Conservation (phyloP, 2,888 invertebrate genomes). For the Thysanoteuthis rhombus region DNA sequence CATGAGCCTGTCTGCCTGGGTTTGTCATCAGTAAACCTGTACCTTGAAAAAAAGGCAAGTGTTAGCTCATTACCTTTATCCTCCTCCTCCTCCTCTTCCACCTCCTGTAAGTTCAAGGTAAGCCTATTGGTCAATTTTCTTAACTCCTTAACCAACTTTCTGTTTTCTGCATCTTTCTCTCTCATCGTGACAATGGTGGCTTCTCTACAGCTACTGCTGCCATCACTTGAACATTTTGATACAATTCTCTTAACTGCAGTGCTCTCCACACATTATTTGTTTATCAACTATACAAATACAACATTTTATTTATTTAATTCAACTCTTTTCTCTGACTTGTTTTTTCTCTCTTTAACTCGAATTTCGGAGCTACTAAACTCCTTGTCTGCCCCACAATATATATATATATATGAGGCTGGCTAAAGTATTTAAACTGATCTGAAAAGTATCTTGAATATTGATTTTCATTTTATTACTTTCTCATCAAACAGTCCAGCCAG, state of each 20-base stretch:
- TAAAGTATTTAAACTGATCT: too few species aligned
- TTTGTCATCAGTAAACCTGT: background rate
- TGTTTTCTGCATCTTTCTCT: background rate
- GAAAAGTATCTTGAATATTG: too few species aligned
- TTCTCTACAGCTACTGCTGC: background rate
- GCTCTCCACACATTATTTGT: background rate
- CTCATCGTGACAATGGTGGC: too few species aligned
- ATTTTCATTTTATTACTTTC: too few species aligned
- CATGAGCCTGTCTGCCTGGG: background rate
- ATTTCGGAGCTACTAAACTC: background rate
- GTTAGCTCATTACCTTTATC: background rate
- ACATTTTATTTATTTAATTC: background rate
- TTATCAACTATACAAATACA: too few species aligned
- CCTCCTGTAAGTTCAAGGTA: background rate
- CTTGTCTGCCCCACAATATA: too few species aligned
- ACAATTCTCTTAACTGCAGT: background rate
- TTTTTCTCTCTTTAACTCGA: background rate
- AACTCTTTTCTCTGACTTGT: background rate
- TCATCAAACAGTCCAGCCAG: too few species aligned
- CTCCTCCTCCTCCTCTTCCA: background rate
- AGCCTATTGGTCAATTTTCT: background rate
- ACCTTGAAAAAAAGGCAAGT: background rate
- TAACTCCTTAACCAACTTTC: background rate
- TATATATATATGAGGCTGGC: too few species aligned
- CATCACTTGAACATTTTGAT: background rate